Base-by-base conservation (phyloP, 2,113 vertebrate species). In the Cryptomyrus ogoouensis region DNA sequence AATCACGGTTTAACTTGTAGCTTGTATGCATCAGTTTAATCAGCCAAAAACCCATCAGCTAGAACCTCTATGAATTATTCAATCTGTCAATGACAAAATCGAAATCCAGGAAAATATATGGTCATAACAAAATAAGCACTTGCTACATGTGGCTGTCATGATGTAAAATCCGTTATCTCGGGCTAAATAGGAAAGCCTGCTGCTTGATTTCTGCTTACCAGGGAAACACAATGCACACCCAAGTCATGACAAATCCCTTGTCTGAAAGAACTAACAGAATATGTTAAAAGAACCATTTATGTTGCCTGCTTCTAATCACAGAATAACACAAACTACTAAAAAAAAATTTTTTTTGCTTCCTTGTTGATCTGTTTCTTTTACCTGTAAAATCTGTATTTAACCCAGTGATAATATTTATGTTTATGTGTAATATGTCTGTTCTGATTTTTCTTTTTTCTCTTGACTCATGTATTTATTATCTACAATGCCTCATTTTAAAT, bases 311-410 rank as follows among this genome's bases (percentile, higher is more conserved):
- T 31, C 31, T n/a, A 50, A 47, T 49, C 44, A 50, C 83, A 21
- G 27, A n/a, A 56, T 35, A 56, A 87, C 13, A 53, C n/a, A 35
- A 87, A 31, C 49, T 27, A 53, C 50, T 2, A 87, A 87, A 31
- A n/a, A 87, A 31, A 87, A 19, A 86, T 91, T 91, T n/a, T n/a
- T n/a, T 2, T 91, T 88, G 77, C 80, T 87, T 49, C 52, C 87
- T 56, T 87, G 35, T 35, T 49, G 66, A 80, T 80, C 58, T 42
- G 58, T 86, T 90, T 50, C n/a, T 87, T 88, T 88, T 85, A 58
- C 90, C 56, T 90, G 85, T 85, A 83, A 46, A 35, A 35, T 74
- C 66, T 35, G 10, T 17, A 35, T 74, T 27, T 77, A 77, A 4
- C 70, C 13, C 70, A 77, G 70, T 13, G 15, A 77, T 5, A 74